Percentiles rank a stretch among this genome's conserved stretches.
phyloP scores from a whole-genome alignment of 2,888 invertebrate species.

The Pheosia gnoma region DNA sequence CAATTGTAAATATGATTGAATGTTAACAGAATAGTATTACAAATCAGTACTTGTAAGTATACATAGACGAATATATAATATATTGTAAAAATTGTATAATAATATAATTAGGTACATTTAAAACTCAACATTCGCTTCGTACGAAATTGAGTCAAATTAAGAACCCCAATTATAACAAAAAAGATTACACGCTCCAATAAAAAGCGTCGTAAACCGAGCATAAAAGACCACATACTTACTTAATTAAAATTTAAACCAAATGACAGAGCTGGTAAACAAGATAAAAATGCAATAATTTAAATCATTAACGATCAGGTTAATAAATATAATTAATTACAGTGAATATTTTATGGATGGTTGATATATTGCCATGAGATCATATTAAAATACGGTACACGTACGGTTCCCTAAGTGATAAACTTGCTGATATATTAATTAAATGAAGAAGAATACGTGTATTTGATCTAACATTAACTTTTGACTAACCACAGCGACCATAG shows the following conservation, averaged over 20 bases:
- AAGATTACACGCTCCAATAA: slow-evolving; percentile 24
- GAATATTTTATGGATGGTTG: slow-evolving; percentile 38
- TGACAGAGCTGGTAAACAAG: slow-evolving; percentile 33
- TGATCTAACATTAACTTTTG: too few relatives aligned
- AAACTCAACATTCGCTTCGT: too few relatives aligned
- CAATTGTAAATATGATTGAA: too few relatives aligned
- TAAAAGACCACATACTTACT: slow-evolving; percentile 24
- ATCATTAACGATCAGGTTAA: slow-evolving; percentile 46
- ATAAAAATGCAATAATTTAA: slow-evolving; percentile 54
- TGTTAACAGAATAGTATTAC: too few relatives aligned
- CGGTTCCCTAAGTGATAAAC: not conserved
- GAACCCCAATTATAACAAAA: slow-evolving; percentile 4
- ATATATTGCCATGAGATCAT: not conserved
- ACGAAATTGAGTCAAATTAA: too few relatives aligned
- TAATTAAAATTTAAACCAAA: slow-evolving; percentile 32
- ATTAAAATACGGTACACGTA: slow-evolving; percentile 7
- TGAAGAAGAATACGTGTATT: not conserved
- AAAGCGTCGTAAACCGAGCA: slow-evolving; percentile 31
- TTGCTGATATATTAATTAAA: not conserved
- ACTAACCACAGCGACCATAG: too few relatives aligned
- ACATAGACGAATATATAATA: too few relatives aligned
- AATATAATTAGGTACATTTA: too few relatives aligned
- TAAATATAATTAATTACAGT: slow-evolving; percentile 47
- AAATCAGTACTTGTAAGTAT: too few relatives aligned
- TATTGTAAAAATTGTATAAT: too few relatives aligned